These are phyloP conservation scores for Latheticus oryzae DNA, from an alignment of 2,888 invertebrate species.

Conservation along the genomic window DNA sequence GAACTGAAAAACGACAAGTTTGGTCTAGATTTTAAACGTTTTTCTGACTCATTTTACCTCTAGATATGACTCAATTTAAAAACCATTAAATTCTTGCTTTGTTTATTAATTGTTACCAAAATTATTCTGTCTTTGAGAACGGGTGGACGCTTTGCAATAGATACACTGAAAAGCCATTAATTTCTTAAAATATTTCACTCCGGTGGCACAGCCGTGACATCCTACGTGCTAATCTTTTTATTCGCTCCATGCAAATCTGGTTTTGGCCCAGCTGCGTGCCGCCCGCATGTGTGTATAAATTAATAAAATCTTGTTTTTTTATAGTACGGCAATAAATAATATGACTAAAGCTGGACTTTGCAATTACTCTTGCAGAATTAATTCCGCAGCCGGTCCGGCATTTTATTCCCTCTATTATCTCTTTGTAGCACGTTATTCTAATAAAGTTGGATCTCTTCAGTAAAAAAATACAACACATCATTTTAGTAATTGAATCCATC, in stretches of 20 bases:
- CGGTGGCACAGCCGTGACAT: constrained; percentile 1
- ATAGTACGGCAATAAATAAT: constrained; percentile 25
- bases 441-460: constrained; percentile 9
- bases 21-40: too few relatives aligned
- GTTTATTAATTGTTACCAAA: too few relatives aligned
- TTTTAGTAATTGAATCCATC: constrained; percentile 20
- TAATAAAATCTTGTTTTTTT: constrained; percentile 35
- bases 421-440: constrained; percentile 20
- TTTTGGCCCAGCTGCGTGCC: constrained; percentile 9
- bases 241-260: constrained; percentile 22
- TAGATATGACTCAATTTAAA: too few relatives aligned
- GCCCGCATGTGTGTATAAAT: constrained; percentile 26
- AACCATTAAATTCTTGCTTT: too few relatives aligned
- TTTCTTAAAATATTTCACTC: constrained; percentile 4
- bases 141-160: too few relatives aligned
- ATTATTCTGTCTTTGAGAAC: too few relatives aligned
- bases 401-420: constrained; percentile 32
- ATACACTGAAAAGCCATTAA: neutral
- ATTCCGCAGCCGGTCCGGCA: constrained; percentile 19
- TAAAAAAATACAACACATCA: constrained; percentile 1
- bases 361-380: constrained; percentile 33
- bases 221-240: constrained; percentile 23
- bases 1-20: constrained; percentile 11
- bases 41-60: too few relatives aligned
- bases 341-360: constrained; percentile 25